phyloP scores from a whole-genome alignment of 2,113 vertebrate genomes.

The Gobius niger region DNA sequence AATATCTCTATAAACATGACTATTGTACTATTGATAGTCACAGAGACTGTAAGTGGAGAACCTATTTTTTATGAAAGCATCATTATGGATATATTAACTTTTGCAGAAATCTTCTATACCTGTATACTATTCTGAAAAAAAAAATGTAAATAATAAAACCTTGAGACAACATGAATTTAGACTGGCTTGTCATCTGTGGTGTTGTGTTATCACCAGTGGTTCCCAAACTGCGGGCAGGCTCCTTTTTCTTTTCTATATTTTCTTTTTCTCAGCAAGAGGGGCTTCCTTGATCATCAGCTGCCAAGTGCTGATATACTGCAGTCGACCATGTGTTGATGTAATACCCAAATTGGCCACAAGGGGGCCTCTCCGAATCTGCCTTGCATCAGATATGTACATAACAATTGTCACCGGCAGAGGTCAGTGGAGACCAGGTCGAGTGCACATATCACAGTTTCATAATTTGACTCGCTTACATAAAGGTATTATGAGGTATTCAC shows the following conservation, averaged over 20 bases:
- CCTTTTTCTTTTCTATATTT: too few species aligned
- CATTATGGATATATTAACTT: slow-evolving; percentile 99
- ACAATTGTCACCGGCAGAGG: slow-evolving; percentile 44
- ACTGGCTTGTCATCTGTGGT: slow-evolving; percentile 35
- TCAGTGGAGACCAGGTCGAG: slow-evolving; percentile 22
- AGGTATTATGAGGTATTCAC: slow-evolving; percentile 49
- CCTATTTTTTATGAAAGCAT: slow-evolving; percentile 99
- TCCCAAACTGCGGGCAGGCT: not conserved
- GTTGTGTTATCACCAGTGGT: not conserved
- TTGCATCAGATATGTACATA: not conserved
- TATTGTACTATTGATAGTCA: slow-evolving; percentile 94
- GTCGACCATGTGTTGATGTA: not conserved
- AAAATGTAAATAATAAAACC: slow-evolving; percentile 90
- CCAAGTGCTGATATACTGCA: not conserved
- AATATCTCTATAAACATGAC: slow-evolving; percentile 96
- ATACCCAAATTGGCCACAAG: not conserved
- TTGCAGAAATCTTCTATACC: slow-evolving; percentile 99
- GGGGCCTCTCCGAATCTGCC: not conserved
- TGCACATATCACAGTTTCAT: slow-evolving; percentile 33
- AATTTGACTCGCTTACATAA: slow-evolving; percentile 46
- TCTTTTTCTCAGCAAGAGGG: not conserved
- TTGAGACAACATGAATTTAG: slow-evolving; percentile 84
- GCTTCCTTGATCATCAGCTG: not conserved
- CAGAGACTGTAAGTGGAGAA: slow-evolving; percentile 97
- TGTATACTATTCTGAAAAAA: slow-evolving; percentile 99